Evolutionary conservation across 1,140 invertebrate genomes (phyloP).

Genomic region (Eubasilissa regina): DNA sequence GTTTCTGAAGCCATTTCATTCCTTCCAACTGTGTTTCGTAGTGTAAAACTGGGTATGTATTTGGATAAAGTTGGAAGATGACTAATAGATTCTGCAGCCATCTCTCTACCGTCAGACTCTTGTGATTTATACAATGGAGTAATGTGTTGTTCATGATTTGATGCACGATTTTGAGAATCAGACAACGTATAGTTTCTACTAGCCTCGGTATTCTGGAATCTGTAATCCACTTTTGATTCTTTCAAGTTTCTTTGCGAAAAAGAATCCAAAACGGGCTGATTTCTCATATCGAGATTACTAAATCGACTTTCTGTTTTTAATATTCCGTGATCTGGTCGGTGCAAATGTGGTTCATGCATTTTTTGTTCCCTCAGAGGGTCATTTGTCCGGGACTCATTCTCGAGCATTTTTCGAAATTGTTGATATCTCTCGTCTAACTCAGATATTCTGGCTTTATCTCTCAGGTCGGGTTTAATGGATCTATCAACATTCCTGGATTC

Average conservation of each 20-base stretch:
- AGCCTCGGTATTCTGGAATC: not conserved
- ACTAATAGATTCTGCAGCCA: not conserved
- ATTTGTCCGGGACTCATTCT: no score
- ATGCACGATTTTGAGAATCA: not conserved
- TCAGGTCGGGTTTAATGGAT: constrained; percentile 1
- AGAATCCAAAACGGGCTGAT: constrained; percentile 5
- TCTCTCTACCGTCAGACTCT: not conserved
- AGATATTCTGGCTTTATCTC: not conserved
- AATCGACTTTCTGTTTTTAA: not conserved
- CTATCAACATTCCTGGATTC: not conserved
- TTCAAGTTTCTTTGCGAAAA: constrained; percentile 12
- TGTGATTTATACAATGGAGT: not conserved
- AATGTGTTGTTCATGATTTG: not conserved
- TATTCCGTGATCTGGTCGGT: not conserved
- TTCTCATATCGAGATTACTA: constrained; percentile 2
- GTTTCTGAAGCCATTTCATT: not conserved
- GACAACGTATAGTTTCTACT: not conserved
- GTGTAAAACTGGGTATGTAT: not conserved
- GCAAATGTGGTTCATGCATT: not conserved
- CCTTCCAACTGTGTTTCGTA: not conserved
- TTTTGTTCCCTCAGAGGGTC: no score
- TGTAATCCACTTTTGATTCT: not conserved
- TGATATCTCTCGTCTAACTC: constrained; percentile 10
- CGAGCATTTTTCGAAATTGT: not conserved
- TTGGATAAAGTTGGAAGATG: not conserved